phyloP scores from a whole-genome alignment of 2,113 vertebrate species.

The Laticauda colubrina region DNA sequence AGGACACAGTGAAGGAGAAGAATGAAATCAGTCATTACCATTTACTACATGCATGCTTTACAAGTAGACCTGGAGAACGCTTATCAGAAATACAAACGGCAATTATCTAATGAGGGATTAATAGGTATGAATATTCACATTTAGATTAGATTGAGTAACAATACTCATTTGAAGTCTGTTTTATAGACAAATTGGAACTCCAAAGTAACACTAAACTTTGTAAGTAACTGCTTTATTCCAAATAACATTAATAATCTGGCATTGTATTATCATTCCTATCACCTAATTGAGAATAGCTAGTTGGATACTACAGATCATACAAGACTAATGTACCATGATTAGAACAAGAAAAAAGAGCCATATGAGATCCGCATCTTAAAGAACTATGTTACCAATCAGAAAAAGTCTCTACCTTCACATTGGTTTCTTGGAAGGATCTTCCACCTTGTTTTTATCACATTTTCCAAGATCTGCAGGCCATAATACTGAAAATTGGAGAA shows the following conservation, averaged over 20 bases:
- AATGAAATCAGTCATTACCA: neutral
- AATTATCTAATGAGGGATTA: neutral
- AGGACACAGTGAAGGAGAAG: neutral
- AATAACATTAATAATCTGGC: neutral
- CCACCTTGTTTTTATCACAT: slow-evolving; percentile 98
- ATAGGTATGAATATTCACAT: neutral
- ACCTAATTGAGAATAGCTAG: neutral
- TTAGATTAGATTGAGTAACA: neutral
- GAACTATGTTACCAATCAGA: neutral
- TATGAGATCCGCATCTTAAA: neutral
- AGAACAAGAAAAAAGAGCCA: neutral
- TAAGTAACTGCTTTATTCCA: too few species aligned
- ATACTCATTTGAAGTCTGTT: neutral
- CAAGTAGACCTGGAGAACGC: neutral
- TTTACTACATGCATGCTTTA: neutral
- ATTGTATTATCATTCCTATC: neutral
- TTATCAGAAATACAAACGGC: neutral
- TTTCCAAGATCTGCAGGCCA: slow-evolving; percentile 96
- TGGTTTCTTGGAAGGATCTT: slow-evolving; percentile 97
- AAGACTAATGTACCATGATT: neutral
- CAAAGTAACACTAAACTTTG: neutral
- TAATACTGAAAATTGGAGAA: slow-evolving; percentile 95
- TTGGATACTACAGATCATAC: neutral
- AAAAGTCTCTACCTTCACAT: slow-evolving; percentile 86
- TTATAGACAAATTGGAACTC: neutral